phyloP scores from a whole-genome alignment of 2,113 vertebrate genomes.

The Dicrurus megarhynchus region DNA sequence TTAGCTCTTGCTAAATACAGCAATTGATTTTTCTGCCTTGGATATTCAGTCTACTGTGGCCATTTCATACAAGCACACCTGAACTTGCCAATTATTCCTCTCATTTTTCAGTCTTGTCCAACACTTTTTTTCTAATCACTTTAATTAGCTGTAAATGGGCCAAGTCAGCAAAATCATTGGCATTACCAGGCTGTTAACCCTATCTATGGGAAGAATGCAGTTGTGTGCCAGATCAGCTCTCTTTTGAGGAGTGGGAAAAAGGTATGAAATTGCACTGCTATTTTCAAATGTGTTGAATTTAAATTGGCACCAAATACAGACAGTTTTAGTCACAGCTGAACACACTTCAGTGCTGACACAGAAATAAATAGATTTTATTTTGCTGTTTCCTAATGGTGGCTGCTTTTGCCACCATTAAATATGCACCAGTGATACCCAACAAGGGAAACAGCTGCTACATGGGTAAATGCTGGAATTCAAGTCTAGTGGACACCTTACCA shows the following conservation, averaged over 20 bases:
- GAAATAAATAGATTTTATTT: neutral
- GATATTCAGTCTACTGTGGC: neutral
- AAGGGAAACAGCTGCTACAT: neutral
- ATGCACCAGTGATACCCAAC: neutral
- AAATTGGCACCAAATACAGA: neutral
- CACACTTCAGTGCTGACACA: neutral
- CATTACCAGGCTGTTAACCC: neutral
- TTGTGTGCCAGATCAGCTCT: neutral
- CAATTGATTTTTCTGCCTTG: neutral
- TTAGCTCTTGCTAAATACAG: neutral
- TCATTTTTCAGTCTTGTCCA: neutral
- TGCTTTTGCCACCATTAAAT: neutral
- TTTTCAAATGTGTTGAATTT: neutral
- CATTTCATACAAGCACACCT: neutral
- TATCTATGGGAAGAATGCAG: neutral
- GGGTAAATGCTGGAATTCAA: neutral
- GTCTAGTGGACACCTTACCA: neutral
- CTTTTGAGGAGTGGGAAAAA: neutral
- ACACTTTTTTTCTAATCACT: neutral
- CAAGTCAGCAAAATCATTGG: neutral
- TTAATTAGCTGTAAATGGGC: neutral
- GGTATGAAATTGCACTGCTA: neutral
- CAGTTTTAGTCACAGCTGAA: neutral
- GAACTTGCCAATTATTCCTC: neutral
- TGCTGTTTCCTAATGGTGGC: neutral